Percentiles rank a stretch among this genome's conserved stretches.
phyloP scores from a whole-genome alignment of 2,888 invertebrate genomes.

The Scaptomyza polygonia region DNA sequence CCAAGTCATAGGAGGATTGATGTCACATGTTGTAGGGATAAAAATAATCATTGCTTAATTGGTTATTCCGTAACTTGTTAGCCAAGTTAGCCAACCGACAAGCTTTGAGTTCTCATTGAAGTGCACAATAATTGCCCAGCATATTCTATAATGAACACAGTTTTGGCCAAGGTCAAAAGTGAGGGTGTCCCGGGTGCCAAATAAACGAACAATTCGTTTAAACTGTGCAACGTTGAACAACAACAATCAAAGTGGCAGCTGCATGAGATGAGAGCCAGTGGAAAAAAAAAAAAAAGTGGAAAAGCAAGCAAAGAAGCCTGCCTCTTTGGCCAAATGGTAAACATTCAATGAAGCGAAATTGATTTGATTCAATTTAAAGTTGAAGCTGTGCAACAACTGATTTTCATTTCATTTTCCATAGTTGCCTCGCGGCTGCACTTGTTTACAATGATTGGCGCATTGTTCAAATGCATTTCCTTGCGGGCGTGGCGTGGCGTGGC shows the following conservation, averaged over 20 bases:
- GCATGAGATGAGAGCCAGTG: neutral
- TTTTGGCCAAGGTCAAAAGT: too few species aligned
- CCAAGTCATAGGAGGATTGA: too few species aligned
- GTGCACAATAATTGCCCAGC: neutral
- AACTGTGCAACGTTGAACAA: conserved; percentile 21
- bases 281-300: too few species aligned
- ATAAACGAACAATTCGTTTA: conserved; percentile 15
- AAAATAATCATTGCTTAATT: too few species aligned
- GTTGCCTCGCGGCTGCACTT: conserved; percentile 53
- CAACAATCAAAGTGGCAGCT: conserved; percentile 13
- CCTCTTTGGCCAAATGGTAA: conserved; percentile 58
- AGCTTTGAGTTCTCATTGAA: neutral
- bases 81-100: too few species aligned
- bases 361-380: conserved; percentile 76
- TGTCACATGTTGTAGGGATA: too few species aligned
- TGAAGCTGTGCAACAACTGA: conserved; percentile 51
- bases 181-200: neutral
- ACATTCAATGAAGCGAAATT: conserved; percentile 74
- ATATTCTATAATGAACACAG: too few species aligned
- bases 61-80: too few species aligned
- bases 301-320: neutral
- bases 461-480: conserved; percentile 57
- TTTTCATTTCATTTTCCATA: conserved; percentile 55
- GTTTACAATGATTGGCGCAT: conserved; percentile 65
- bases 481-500: neutral